Percentiles rank a stretch among this genome's conserved stretches.
Evolutionary conservation across 2,113 vertebrate species (phyloP).

Genomic region (Anser cygnoides): DNA sequence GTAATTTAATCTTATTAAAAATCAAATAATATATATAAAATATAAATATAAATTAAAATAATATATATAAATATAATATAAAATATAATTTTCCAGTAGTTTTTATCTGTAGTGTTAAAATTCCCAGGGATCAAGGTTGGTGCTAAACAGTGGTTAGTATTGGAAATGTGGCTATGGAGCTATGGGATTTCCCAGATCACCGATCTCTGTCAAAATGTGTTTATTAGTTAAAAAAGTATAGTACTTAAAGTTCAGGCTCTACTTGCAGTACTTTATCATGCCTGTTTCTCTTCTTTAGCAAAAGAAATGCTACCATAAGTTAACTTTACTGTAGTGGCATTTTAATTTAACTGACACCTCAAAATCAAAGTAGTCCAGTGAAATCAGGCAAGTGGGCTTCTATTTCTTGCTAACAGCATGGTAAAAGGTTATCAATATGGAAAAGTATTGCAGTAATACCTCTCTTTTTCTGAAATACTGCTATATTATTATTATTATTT

Average conservation of each 20-base stretch:
- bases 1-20: not conserved
- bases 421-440: not conserved
- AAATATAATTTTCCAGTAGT: not conserved
- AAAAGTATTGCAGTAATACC: not conserved
- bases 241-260: not conserved
- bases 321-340: not conserved
- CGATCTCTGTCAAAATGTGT: not conserved
- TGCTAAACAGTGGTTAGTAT: not conserved
- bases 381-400: not conserved
- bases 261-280: not conserved
- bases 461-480: not conserved
- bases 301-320: not conserved
- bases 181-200: not conserved
- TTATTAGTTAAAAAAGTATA: not conserved
- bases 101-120: not conserved
- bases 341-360: not conserved
- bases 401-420: not conserved
- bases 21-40: too few relatives aligned
- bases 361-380: not conserved
- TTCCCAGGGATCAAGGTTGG: not conserved
- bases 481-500: too few relatives aligned
- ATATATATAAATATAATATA: too few relatives aligned
- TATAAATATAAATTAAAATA: too few relatives aligned
- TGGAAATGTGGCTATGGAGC: accelerated
- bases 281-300: not conserved